phyloP scores from a whole-genome alignment of 2,888 invertebrate genomes.

The Dilophus febrilis region DNA sequence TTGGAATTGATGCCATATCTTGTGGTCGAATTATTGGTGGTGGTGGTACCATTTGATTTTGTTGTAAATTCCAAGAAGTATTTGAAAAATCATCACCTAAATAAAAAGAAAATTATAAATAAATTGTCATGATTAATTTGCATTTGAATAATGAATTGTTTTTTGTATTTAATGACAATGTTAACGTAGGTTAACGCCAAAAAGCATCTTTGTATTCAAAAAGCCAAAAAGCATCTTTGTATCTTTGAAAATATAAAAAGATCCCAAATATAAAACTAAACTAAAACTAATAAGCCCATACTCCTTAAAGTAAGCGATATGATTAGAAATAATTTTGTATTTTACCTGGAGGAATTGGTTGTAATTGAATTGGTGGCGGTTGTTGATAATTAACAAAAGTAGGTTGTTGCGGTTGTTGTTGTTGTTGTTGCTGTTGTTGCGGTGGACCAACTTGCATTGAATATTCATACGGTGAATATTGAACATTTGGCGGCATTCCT shows the following conservation, averaged over 20 bases:
- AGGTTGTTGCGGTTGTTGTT: not conserved
- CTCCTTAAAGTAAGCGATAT: too few relatives aligned
- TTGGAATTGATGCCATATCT: too few relatives aligned
- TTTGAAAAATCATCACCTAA: not conserved
- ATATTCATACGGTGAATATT: not conserved
- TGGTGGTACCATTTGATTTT: not conserved
- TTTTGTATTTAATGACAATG: too few relatives aligned
- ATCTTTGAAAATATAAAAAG: too few relatives aligned
- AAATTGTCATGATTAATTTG: too few relatives aligned
- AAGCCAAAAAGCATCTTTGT: not conserved
- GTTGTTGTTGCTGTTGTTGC: not conserved
- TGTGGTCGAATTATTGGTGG: not conserved
- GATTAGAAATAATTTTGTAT: not conserved
- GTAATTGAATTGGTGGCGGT: not conserved
- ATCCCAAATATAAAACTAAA: too few relatives aligned
- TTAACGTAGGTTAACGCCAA: not conserved
- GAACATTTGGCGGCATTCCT: not conserved
- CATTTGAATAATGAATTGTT: too few relatives aligned
- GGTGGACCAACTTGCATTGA: not conserved
- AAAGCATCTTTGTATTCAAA: not conserved
- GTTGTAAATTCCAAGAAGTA: not conserved
- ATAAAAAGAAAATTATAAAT: not conserved
- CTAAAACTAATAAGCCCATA: too few relatives aligned
- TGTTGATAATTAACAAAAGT: too few relatives aligned
- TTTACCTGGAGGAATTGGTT: conserved; percentile 2